These are phyloP conservation scores for Malaclemys terrapin DNA, from an alignment of 2,113 vertebrate species.

Conservation along the genomic window DNA sequence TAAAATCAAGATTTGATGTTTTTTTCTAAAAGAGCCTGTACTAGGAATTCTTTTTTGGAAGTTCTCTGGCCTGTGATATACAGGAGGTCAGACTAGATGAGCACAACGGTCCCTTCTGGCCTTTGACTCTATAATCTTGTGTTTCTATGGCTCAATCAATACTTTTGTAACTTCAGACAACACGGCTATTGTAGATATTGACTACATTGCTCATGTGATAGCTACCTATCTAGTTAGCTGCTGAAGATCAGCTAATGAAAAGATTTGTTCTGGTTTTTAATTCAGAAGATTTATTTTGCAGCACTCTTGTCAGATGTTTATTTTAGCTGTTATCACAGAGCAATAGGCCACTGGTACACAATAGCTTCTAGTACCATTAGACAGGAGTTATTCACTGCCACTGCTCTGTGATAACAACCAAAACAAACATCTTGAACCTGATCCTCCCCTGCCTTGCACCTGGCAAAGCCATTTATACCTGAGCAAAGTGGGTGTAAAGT, in stretches of 20 bases:
- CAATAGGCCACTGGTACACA: neutral
- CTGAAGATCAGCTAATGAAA: constrained; percentile 55
- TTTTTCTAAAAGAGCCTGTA: no score
- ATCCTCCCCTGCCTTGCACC: neutral
- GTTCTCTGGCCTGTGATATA: neutral
- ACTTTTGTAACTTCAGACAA: constrained; percentile 61
- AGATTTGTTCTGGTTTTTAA: constrained; percentile 42
- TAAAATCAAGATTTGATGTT: no score
- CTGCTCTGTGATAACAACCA: neutral
- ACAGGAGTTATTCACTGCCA: neutral
- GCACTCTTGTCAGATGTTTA: constrained; percentile 11
- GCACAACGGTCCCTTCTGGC: neutral
- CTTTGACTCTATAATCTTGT: neutral
- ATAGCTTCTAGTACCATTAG: neutral
- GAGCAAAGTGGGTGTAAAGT: neutral
- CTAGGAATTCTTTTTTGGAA: neutral
- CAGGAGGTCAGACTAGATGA: neutral
- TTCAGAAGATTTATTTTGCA: constrained; percentile 37
- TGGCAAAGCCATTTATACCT: neutral
- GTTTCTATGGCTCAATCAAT: constrained; percentile 69
- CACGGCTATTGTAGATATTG: constrained; percentile 59
- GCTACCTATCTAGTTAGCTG: constrained; percentile 55
- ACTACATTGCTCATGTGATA: constrained; percentile 12
- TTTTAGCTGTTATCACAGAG: constrained; percentile 27
- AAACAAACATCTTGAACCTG: rapidly evolving